Conservation (phyloP, 2,888 invertebrate species). For the Microctonus hyperodae region DNA sequence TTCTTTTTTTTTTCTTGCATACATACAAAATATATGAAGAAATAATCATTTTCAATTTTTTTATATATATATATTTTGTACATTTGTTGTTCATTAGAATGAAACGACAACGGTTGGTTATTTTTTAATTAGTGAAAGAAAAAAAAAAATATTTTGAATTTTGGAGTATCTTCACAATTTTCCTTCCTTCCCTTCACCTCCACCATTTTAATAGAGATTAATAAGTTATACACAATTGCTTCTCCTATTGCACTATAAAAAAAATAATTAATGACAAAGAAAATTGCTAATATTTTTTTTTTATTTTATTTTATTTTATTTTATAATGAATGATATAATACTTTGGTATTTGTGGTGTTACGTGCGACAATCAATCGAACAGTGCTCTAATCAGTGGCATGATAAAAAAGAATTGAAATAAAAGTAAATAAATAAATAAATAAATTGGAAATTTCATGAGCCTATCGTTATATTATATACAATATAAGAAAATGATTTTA, state of each 20-base stretch:
- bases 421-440: background rate
- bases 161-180: background rate
- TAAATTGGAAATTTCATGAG: slow-evolving; percentile 4
- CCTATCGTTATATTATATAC: slow-evolving; percentile 11
- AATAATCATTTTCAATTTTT: slow-evolving; percentile 41
- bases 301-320: background rate
- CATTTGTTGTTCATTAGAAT: background rate
- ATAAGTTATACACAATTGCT: background rate
- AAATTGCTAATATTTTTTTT: background rate
- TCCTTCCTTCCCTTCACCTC: background rate
- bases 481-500: background rate
- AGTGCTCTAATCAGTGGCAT: slow-evolving; percentile 37
- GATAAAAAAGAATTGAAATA: slow-evolving; percentile 5
- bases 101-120: background rate
- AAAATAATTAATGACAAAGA: background rate
- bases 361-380: slow-evolving; percentile 44
- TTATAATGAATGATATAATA: background rate
- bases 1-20: slow-evolving; percentile 17
- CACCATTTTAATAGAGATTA: background rate
- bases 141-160: slow-evolving; percentile 11
- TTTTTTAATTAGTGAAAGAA: background rate
- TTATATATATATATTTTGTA: slow-evolving; percentile 40
- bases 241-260: background rate
- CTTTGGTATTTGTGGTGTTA: slow-evolving; percentile 35
- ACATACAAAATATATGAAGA: slow-evolving; percentile 19